Evolutionary conservation across 2,113 vertebrate species (phyloP).

Genomic region (Pangasianodon hypophthalmus): DNA sequence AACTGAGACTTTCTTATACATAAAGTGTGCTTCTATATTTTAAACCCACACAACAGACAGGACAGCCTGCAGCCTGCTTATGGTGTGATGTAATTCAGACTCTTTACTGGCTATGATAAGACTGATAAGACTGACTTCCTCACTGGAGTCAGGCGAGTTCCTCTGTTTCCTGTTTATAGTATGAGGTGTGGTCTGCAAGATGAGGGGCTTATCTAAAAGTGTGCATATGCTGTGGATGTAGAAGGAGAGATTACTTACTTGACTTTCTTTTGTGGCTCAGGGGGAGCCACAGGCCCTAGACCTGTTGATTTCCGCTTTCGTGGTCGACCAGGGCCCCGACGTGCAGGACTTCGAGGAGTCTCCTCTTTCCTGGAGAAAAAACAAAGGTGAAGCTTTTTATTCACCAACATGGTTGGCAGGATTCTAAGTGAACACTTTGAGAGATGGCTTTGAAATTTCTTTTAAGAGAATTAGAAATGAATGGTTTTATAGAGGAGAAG

Average conservation of each 20-base stretch:
- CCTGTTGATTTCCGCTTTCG: slow-evolving; percentile 84
- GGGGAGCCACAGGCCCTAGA: slow-evolving; percentile 67
- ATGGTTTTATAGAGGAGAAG: neutral
- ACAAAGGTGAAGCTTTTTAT: slow-evolving; percentile 35
- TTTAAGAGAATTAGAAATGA: neutral
- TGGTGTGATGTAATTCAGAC: slow-evolving; percentile 50
- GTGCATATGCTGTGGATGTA: slow-evolving; percentile 41
- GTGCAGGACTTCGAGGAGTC: slow-evolving; percentile 87
- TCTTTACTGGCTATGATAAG: slow-evolving; percentile 49
- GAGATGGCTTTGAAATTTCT: neutral
- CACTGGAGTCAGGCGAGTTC: slow-evolving; percentile 55
- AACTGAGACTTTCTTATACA: neutral
- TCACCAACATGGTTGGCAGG: neutral
- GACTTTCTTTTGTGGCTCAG: slow-evolving; percentile 80
- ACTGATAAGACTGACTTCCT: slow-evolving; percentile 56
- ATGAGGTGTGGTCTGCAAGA: slow-evolving; percentile 51
- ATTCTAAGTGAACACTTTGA: neutral
- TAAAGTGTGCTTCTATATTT: neutral
- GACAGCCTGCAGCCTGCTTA: slow-evolving; percentile 26
- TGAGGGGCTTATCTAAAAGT: slow-evolving; percentile 48
- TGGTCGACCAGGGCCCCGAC: slow-evolving; percentile 89
- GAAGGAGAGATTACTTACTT: slow-evolving; percentile 79
- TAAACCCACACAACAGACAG: neutral
- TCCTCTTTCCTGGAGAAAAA: slow-evolving; percentile 84
- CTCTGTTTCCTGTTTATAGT: slow-evolving; percentile 68